Evolutionary conservation across 2,888 invertebrate species (phyloP), one percentile per base, ranked within the genome.

Genomic region (Sminthurinus aureus): DNA sequence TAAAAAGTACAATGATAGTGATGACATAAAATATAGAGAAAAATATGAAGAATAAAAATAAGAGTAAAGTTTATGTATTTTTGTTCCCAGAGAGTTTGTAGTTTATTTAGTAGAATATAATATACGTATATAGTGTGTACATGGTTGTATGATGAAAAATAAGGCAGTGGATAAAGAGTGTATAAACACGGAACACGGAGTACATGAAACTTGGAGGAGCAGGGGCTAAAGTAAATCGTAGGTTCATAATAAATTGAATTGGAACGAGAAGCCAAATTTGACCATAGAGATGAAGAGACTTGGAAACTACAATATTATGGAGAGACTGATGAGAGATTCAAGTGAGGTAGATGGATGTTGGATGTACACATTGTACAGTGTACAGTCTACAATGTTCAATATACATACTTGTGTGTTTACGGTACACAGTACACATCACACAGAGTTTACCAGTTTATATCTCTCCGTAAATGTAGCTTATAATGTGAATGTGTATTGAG

Each of bases 221-320:
- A 38, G 3, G 38, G 79, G 64, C 58, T 77, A 38, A 38, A 38
- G 38, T 1, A 38, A 38, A 38, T 38, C 38, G 38, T 38, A 38
- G 51, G 78, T 38, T 75, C 12, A 24, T 58, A 69, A 79, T 79
- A 69, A 67, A 79, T 69, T 79, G 67, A 79, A 67, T 79, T 79
- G 79, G 69, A 74, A 64, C 79, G 50, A n/a, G 78, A 67, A 75
- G 51, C 51, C 75, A n/a, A 71, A 71, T 24, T 26, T 71, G 71
- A 22, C 13, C 18, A 38, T 38, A 20, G n/a, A 75, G 75, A 26
- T 69, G 69, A 69, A 26, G 71, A 24, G 71, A 58, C 13, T 18
- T 58, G 18, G 15, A 58, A 58, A 15, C 58, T 58, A 58, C 58
- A 58, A 58, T 58, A 58, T 58, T 58, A 58, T 58, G 18, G 58